Percentiles rank a stretch among this genome's conserved stretches.
phyloP scores from a whole-genome alignment of 2,113 vertebrate genomes.

The Tetrax tetrax region DNA sequence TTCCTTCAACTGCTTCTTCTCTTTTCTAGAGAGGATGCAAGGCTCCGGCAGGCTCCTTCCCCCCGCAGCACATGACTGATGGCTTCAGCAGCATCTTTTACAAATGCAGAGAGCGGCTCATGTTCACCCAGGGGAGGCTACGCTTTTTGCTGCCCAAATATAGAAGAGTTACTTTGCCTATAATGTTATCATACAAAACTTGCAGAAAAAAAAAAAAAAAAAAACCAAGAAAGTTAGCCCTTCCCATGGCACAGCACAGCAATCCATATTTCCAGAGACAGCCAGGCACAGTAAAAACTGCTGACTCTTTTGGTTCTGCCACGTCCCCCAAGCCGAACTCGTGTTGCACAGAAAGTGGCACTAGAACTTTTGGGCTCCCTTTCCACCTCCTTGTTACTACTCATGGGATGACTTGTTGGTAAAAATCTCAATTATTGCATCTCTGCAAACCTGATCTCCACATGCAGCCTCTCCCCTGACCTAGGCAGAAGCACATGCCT shows the following conservation, averaged over 20 bases:
- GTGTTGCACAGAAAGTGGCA: fast-evolving
- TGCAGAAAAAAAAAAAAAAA: background rate
- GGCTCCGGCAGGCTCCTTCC: background rate
- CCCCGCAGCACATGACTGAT: fast-evolving
- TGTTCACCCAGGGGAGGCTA: background rate
- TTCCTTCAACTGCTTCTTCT: slow-evolving; percentile 18
- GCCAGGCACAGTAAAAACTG: background rate
- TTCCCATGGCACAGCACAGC: background rate
- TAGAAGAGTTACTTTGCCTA: background rate
- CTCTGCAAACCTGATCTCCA: background rate
- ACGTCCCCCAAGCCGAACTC: background rate
- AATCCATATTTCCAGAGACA: background rate
- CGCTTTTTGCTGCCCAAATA: background rate
- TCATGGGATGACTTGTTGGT: background rate
- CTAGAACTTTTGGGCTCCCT: background rate
- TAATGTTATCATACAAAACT: background rate
- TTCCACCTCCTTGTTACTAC: background rate
- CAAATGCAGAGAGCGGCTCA: background rate
- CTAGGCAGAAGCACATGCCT: background rate
- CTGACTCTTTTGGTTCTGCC: background rate
- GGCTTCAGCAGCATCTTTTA: background rate
- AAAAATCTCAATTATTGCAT: background rate
- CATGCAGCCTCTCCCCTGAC: background rate
- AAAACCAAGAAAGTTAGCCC: background rate
- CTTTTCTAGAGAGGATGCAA: background rate